Conservation (phyloP, 2,113 vertebrate species). For the Sphyrna mokarran region DNA sequence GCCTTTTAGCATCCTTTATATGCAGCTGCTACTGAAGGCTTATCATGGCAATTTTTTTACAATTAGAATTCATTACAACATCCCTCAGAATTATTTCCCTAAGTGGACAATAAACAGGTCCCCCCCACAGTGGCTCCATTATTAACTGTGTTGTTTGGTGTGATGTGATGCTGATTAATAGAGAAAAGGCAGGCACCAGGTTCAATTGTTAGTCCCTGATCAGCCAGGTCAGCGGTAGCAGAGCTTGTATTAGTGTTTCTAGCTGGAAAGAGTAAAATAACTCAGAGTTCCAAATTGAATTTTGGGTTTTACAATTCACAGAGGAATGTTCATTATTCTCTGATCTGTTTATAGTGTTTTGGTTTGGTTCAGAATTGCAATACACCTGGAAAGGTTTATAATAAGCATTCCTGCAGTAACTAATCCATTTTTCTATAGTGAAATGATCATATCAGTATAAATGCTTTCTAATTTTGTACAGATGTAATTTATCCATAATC, state of each 20-base stretch:
- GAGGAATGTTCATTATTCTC: slow-evolving; percentile 13
- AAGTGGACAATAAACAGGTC: background rate
- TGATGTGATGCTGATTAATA: background rate
- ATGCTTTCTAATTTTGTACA: background rate
- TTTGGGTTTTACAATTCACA: background rate
- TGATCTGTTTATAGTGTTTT: background rate
- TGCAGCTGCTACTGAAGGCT: background rate
- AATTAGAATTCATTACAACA: background rate
- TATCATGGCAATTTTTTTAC: background rate
- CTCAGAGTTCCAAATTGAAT: background rate
- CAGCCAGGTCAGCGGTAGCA: background rate
- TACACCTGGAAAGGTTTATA: background rate
- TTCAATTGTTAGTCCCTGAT: background rate
- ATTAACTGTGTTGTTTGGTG: background rate
- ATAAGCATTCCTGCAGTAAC: background rate
- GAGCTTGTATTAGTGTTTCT: background rate
- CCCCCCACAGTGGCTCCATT: background rate
- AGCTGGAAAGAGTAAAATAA: background rate
- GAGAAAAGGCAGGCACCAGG: background rate
- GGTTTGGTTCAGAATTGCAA: slow-evolving; percentile 8
- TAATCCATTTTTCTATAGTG: background rate
- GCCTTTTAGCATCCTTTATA: background rate
- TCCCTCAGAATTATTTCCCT: background rate
- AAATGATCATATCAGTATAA: background rate
- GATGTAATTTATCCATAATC: background rate